Base-by-base conservation (phyloP, 2,888 invertebrate species). In the Exephanes ischioxanthus region DNA sequence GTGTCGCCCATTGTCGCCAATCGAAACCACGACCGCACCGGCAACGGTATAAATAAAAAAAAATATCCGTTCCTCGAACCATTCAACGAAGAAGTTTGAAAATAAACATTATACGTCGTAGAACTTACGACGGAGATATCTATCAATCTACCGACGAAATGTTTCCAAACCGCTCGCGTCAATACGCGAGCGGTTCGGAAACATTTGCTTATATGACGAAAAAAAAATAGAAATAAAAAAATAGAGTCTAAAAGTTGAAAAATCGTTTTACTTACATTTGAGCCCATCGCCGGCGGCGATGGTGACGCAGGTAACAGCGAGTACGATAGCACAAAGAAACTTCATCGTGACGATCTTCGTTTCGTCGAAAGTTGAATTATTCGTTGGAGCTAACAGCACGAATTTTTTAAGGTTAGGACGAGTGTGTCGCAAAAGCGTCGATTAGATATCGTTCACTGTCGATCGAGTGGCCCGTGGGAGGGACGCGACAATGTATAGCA, bases 221-320 rank as follows among this genome's bases (percentile, higher is more conserved):
- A 72, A 66, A n/a, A 19, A 45, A 37, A 7, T 63, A 30, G 66
- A 30, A 63, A 75, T 3, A 70, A 19, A 30, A 30, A n/a, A 19
- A 67, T 30, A 48, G 48, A 70, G 53, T 55, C n/a, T 70, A 67
- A 83, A 77, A 73, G 84, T 80, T 83, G 7, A 82, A 67, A 53
- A 67, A 77, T 63, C 67, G 48, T 63, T 30, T 84, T 92, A 97
- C 97, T 97, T 93, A 97, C 97, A 97, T 95, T 96, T 95, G 88
- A 96, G 94, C 75, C 95, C 86, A 26, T 90, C 89, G 58, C 90
- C 95, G 85, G 95, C 95, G 71, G 95, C 94, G 82, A 95, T 94
- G 76, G 94, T 94, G 90, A 94, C 89, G 90, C 91, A 91, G 76
- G 90, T 93, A 77, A 95, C 92, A 89, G 95, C 94, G 92, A 96